phyloP scores from a whole-genome alignment of 2,113 vertebrate genomes.

The Callipepla californica region DNA sequence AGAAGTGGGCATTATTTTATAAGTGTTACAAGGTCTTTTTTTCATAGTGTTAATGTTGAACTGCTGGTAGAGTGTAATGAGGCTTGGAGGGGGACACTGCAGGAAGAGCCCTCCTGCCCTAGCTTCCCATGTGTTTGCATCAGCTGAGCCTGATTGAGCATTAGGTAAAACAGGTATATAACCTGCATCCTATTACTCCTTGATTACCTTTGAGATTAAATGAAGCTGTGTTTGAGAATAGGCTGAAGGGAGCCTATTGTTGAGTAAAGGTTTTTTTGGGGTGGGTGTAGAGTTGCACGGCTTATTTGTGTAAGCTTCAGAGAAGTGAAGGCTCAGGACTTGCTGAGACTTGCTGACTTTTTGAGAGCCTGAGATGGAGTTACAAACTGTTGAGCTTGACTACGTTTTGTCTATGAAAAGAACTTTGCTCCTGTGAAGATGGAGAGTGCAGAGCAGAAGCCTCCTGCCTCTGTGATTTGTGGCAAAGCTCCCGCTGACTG shows the following conservation, averaged over 20 bases:
- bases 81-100: accelerated
- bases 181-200: neutral
- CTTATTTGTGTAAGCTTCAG: accelerated
- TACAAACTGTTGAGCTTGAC: neutral
- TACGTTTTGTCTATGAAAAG: neutral
- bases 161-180: neutral
- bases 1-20: neutral
- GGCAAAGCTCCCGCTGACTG: accelerated
- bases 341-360: neutral
- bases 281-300: accelerated
- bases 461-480: neutral
- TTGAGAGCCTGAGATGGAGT: neutral
- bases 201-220: neutral
- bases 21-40: neutral
- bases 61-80: neutral
- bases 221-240: neutral
- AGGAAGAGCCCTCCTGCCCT: neutral
- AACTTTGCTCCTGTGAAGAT: neutral
- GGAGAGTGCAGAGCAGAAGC: accelerated
- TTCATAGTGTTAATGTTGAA: neutral
- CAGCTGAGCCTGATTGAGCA: neutral
- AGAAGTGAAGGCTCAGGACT: neutral
- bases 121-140: neutral
- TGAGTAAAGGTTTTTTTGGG: accelerated
- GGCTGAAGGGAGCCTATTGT: accelerated